phyloP scores from a whole-genome alignment of 2,797 vertebrate genomes.

The Sebastes elongatus region DNA sequence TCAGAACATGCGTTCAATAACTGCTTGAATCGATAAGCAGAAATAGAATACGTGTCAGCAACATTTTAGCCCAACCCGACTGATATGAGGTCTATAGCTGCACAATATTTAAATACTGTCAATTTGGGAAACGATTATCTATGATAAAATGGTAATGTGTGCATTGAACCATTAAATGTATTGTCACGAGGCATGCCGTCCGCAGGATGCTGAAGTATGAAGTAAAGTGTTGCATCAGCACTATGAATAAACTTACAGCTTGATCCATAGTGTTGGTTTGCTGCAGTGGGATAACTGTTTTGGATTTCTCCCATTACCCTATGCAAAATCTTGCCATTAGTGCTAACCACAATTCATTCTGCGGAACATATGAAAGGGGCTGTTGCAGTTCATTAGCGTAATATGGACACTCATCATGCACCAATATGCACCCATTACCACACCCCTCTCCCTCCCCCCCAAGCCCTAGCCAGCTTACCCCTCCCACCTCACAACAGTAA shows the following conservation, averaged over 20 bases:
- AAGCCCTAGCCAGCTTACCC: not conserved
- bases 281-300: slow-evolving; percentile 37
- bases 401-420: slow-evolving; percentile 68
- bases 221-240: slow-evolving; percentile 41
- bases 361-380: slow-evolving; percentile 71
- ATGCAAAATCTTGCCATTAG: slow-evolving; percentile 69
- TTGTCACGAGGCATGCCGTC: not conserved
- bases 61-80: not conserved
- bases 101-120: slow-evolving; percentile 17
- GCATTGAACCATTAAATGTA: slow-evolving; percentile 12
- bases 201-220: not conserved
- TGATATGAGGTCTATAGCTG: not conserved
- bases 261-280: slow-evolving; percentile 28
- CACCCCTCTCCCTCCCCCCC: not conserved
- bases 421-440: slow-evolving; percentile 72
- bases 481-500: slow-evolving; percentile 27
- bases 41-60: not conserved
- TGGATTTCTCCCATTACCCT: slow-evolving; percentile 48
- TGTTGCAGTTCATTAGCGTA: slow-evolving; percentile 68
- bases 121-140: slow-evolving; percentile 21
- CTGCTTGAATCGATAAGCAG: not conserved
- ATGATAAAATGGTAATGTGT: slow-evolving; percentile 35
- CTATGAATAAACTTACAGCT: slow-evolving; percentile 32
- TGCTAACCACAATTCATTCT: slow-evolving; percentile 63
- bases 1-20: not conserved